Conservation (phyloP, 2,797 vertebrate genomes). For the Pseudochromis fuscus region DNA sequence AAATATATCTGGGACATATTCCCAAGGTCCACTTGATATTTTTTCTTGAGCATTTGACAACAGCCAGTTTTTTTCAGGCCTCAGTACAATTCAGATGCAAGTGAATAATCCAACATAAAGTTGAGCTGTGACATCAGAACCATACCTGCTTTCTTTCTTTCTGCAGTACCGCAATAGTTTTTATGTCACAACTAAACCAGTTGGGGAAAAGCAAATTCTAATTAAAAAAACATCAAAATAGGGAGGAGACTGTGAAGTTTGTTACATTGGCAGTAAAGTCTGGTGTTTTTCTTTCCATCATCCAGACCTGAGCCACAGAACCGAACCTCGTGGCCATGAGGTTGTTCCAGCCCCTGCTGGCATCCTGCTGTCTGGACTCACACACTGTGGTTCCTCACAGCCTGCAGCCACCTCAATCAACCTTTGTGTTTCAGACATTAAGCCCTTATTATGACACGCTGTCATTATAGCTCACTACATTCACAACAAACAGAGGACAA, state of each 20-base stretch:
- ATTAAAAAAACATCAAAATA: slow-evolving; percentile 34
- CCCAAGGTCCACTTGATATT: neutral
- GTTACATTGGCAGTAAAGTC: slow-evolving; percentile 14
- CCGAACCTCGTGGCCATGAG: slow-evolving; percentile 24
- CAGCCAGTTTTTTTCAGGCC: neutral
- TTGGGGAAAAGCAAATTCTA: slow-evolving; percentile 15
- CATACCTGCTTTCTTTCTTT: slow-evolving; percentile 24
- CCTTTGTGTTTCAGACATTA: slow-evolving; percentile 47
- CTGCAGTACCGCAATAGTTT: slow-evolving; percentile 15
- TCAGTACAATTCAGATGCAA: neutral
- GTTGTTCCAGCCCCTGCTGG: slow-evolving; percentile 48
- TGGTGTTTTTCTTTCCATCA: slow-evolving; percentile 34
- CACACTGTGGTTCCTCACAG: slow-evolving; percentile 23
- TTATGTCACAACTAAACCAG: slow-evolving; percentile 37
- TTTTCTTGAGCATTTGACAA: neutral
- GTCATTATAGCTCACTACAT: slow-evolving; percentile 36
- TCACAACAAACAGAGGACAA: slow-evolving; percentile 44
- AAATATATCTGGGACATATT: neutral
- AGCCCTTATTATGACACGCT: slow-evolving; percentile 41
- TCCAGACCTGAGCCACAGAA: slow-evolving; percentile 56
- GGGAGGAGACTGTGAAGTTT: slow-evolving; percentile 49
- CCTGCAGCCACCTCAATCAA: slow-evolving; percentile 41
- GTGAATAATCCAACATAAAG: neutral
- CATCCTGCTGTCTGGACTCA: slow-evolving; percentile 33
- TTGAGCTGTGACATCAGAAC: neutral